Evolutionary conservation across 1,140 invertebrate genomes (phyloP).

Genomic region (Drosophila jambulina): DNA sequence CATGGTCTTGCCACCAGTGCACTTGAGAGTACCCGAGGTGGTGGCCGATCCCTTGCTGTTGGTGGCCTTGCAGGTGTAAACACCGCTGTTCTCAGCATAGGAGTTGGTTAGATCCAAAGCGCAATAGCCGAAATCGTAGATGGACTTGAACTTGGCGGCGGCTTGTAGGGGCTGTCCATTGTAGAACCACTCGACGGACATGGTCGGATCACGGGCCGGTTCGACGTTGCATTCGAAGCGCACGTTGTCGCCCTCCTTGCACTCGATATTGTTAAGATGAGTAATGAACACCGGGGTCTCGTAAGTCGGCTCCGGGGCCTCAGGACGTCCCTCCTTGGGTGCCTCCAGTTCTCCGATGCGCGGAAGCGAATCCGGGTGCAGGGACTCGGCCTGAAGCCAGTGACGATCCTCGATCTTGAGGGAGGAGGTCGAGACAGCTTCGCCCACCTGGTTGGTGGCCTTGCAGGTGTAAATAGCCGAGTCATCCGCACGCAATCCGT

Average conservation of each 20-base stretch:
- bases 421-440: constrained; percentile 95
- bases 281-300: constrained; percentile 95
- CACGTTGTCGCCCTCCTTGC: constrained; percentile 94
- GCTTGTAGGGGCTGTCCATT: constrained; percentile 93
- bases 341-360: constrained; percentile 95
- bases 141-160: constrained; percentile 93
- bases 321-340: constrained; percentile 88
- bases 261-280: constrained; percentile 95
- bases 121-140: constrained; percentile 95
- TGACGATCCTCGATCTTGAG: constrained; percentile 95
- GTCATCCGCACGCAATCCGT: constrained; percentile 93
- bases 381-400: constrained; percentile 94
- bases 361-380: constrained; percentile 95
- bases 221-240: constrained; percentile 98
- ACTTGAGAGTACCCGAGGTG: constrained; percentile 94
- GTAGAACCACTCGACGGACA: constrained; percentile 96
- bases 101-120: constrained; percentile 92
- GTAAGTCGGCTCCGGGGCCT: constrained; percentile 91
- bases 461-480: constrained; percentile 97
- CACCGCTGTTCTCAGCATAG: constrained; percentile 95
- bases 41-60: constrained; percentile 95
- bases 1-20: constrained; percentile 91
- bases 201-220: constrained; percentile 96
- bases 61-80: constrained; percentile 96
- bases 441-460: constrained; percentile 94